Evolutionary conservation across 1,140 invertebrate genomes (phyloP), one percentile per base, ranked within the genome.

Genomic region (Gerris buenoi): DNA sequence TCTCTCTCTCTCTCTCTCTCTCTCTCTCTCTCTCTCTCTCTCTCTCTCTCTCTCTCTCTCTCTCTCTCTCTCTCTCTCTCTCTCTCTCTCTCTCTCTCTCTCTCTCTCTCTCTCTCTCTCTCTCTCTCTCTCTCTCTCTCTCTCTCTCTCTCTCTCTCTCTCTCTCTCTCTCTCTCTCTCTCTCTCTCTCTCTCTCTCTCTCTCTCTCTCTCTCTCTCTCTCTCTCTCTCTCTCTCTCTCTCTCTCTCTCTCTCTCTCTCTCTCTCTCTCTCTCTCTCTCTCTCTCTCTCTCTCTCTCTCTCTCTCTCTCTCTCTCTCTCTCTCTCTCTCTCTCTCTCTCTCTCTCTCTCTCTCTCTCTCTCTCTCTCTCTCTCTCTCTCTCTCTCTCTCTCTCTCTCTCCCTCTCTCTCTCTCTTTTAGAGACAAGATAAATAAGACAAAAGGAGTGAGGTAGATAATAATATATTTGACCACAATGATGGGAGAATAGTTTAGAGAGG

Each of bases 161-260:
- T 68, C 67, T 61, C 63, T 67, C 60, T 58, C 62, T 67, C 28
- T 63, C 62, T 69, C 60, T 27, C 57, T 64, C 65, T 63, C 60
- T 61, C 59, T 28, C 46, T 57, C 62, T 58, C 59, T 61, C 69
- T 64, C 66, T 56, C 46, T 56, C 46, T 56, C 46, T 28, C 61
- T 68, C 33, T 22, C 33, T 18, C 15, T 27, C 18, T 25, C 25
- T 22, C 65, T 56, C 27, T 13, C 15, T 27, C 64, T 46, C 63
- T 25, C 28, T 66, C 64, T 25, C 27, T 66, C 28, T 26, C 27
- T 67, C 27, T 23, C 18, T 25, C 23, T 10, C n/a, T 65, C 27
- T 67, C 63, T 26, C 10, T 22, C 22, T 26, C 26, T 14, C 15
- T 14, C 10, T 22, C 59, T 13, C 10, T 23, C 22, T 22, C 22